phyloP scores from a whole-genome alignment of 2,113 vertebrate genomes.

The Stictonetta naevosa region DNA sequence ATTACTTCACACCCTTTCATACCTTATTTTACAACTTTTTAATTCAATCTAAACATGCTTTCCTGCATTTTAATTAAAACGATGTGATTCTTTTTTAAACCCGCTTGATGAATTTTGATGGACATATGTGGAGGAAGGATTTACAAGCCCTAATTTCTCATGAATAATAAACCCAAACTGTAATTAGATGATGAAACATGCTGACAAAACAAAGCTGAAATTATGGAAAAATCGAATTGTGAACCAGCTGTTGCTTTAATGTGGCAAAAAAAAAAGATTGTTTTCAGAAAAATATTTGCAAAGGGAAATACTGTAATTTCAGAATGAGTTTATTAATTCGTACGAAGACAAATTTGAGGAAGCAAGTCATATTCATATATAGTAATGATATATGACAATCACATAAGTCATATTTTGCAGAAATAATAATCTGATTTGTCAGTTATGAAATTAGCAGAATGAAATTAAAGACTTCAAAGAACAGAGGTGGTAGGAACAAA shows the following conservation, averaged over 20 bases:
- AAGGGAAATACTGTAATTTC: background rate
- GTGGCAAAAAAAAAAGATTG: background rate
- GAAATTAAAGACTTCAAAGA: background rate
- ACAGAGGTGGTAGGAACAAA: background rate
- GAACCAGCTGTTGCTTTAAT: background rate
- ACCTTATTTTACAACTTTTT: background rate
- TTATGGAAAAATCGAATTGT: background rate
- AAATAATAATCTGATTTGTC: background rate
- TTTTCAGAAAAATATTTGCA: background rate
- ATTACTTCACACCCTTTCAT: background rate
- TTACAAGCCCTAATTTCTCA: background rate
- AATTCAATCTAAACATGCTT: background rate
- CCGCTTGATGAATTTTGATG: slow-evolving; percentile 2
- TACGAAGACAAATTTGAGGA: background rate
- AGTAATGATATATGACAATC: background rate
- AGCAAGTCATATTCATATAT: background rate
- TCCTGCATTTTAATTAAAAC: slow-evolving; percentile 13
- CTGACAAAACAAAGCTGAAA: slow-evolving; percentile 27
- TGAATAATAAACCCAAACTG: background rate
- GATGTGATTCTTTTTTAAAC: background rate
- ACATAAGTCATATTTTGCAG: background rate
- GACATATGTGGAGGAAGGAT: slow-evolving; percentile 3
- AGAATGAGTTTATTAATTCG: background rate
- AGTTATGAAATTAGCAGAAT: background rate
- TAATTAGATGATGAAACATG: slow-evolving; percentile 13